These are phyloP conservation scores for Laterallus jamaicensis DNA, from an alignment of 2,113 vertebrate species.

Conservation along the genomic window DNA sequence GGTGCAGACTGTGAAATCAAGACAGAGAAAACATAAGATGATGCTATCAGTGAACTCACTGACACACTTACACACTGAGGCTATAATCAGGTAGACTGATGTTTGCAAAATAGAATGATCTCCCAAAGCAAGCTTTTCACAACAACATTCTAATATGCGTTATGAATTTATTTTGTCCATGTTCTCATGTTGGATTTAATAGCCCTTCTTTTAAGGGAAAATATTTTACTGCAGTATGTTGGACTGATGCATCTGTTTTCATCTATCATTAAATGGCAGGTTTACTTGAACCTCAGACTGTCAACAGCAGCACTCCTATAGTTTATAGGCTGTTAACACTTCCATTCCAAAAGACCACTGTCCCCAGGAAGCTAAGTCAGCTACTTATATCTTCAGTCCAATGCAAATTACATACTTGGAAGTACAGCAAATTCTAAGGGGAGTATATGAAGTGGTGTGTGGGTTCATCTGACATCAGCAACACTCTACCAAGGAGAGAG, in stretches of 20 bases:
- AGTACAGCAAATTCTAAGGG: neutral
- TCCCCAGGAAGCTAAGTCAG: neutral
- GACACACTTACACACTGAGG: neutral
- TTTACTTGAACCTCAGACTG: neutral
- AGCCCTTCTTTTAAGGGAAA: neutral
- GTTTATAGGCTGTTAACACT: neutral
- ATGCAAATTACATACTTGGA: neutral
- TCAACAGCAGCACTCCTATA: neutral
- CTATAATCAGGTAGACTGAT: neutral
- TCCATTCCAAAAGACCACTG: neutral
- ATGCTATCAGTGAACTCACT: neutral
- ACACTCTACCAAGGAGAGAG: rapidly evolving
- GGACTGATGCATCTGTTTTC: neutral
- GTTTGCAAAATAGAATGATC: neutral
- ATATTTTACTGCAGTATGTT: neutral
- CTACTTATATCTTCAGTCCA: neutral
- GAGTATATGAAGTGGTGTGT: too few relatives aligned
- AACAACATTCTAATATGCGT: neutral
- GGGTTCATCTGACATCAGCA: neutral
- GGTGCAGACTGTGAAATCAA: neutral
- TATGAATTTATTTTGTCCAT: neutral
- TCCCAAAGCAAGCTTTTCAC: neutral
- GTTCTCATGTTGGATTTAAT: neutral
- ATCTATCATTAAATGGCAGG: neutral
- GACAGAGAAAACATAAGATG: neutral